phyloP scores from a whole-genome alignment of 2,797 vertebrate genomes.

The Myotis vivesi region DNA sequence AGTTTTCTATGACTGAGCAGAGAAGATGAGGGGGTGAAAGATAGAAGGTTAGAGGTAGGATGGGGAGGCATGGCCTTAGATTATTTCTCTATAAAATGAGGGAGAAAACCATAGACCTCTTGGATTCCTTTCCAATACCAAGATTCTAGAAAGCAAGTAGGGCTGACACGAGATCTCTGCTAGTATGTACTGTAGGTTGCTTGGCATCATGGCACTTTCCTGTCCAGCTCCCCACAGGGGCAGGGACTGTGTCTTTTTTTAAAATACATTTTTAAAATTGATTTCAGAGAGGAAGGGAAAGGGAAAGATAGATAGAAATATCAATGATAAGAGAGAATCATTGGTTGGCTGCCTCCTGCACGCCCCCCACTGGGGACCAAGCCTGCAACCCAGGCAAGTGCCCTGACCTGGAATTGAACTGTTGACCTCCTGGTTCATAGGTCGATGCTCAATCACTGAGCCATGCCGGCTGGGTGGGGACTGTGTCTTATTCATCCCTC shows the following conservation, averaged over 20 bases:
- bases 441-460: no score
- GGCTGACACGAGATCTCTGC: not conserved
- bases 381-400: no score
- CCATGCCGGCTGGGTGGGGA: no score
- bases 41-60: not conserved
- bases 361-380: no score
- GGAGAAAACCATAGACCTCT: not conserved
- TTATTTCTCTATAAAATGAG: not conserved
- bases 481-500: not conserved
- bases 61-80: not conserved
- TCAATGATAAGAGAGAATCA: no score
- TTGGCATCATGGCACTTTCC: not conserved
- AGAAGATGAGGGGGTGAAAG: fast-evolving
- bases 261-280: no score
- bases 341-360: no score
- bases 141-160: not conserved
- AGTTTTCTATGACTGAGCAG: not conserved
- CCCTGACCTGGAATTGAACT: no score
- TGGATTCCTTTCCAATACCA: not conserved
- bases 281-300: no score
- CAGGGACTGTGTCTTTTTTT: not conserved
- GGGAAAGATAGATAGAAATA: no score
- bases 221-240: not conserved
- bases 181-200: not conserved
- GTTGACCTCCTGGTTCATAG: no score